phyloP scores from a whole-genome alignment of 2,888 invertebrate species.

The Parascotia fuliginaria region DNA sequence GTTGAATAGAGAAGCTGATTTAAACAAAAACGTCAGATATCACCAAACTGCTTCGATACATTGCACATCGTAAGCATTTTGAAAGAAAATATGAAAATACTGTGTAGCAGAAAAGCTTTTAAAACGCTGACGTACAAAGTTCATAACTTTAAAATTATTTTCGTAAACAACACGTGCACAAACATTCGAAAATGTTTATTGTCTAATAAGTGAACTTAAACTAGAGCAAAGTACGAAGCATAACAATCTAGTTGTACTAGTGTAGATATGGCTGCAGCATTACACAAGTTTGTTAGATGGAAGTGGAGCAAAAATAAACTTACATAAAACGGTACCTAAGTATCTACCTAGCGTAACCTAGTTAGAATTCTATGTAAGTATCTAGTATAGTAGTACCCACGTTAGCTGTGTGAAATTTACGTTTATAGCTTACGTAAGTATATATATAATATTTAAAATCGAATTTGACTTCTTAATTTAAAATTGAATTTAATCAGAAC shows the following conservation, averaged over 20 bases:
- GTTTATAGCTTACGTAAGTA: too few species aligned
- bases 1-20: too few species aligned
- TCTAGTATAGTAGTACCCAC: too few species aligned
- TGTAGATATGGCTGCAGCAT: conserved; percentile 27
- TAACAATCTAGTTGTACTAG: conserved; percentile 10
- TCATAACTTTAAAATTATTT: not conserved
- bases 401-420: too few species aligned
- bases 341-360: not conserved
- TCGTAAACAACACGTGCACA: not conserved
- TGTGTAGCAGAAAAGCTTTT: too few species aligned
- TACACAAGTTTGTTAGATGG: conserved; percentile 4
- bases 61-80: too few species aligned
- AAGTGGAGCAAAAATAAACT: conserved; percentile 15
- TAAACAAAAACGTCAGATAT: too few species aligned
- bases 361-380: not conserved
- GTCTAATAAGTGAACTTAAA: conserved; percentile 5
- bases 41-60: too few species aligned
- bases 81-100: too few species aligned
- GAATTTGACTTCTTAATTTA: too few species aligned
- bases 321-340: conserved; percentile 1
- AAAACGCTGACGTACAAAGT: not conserved
- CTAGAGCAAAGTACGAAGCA: conserved; percentile 14
- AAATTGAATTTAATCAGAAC: too few species aligned
- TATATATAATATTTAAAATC: too few species aligned
- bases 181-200: conserved; percentile 3